A percentile compares a stretch with the other conserved stretches of the same genome.
Evolutionary conservation across 2,888 invertebrate genomes (phyloP).

Genomic region (Diogma glabrata): DNA sequence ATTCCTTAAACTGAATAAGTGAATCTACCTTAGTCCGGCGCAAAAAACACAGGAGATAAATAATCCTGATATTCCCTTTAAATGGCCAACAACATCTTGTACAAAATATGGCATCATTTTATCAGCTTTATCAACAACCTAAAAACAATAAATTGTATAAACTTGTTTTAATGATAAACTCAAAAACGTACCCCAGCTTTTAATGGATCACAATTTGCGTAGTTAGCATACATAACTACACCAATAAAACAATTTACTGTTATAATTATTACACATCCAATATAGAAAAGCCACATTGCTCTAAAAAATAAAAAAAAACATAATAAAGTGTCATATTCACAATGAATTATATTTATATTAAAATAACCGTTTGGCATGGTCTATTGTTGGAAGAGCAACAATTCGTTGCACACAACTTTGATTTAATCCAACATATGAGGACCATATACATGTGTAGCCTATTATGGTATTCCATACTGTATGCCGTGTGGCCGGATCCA

Average conservation of each 20-base stretch:
- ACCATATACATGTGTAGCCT: too few species aligned
- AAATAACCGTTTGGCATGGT: too few species aligned
- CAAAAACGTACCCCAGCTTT: slow-evolving; percentile 20
- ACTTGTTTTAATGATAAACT: too few species aligned
- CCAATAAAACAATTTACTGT: background rate
- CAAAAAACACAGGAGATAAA: slow-evolving; percentile 50
- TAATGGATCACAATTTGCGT: slow-evolving; percentile 5
- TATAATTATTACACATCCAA: background rate
- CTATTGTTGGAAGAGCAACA: too few species aligned
- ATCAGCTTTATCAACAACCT: slow-evolving; percentile 31
- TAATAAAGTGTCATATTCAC: too few species aligned
- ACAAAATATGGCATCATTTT: slow-evolving; percentile 46
- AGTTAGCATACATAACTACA: slow-evolving; percentile 3
- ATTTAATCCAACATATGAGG: too few species aligned
- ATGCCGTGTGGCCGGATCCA: too few species aligned
- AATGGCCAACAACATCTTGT: slow-evolving; percentile 40
- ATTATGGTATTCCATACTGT: too few species aligned
- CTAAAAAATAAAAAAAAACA: too few species aligned
- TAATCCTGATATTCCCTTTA: slow-evolving; percentile 46
- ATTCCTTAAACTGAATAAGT: background rate
- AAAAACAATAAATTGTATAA: too few species aligned
- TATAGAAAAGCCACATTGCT: background rate
- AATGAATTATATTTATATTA: too few species aligned
- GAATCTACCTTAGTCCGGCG: slow-evolving; percentile 40
- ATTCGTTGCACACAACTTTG: too few species aligned